These are phyloP conservation scores for Odontocolon sp. DNA, from an alignment of 2,888 invertebrate species.

Conservation along the genomic window DNA sequence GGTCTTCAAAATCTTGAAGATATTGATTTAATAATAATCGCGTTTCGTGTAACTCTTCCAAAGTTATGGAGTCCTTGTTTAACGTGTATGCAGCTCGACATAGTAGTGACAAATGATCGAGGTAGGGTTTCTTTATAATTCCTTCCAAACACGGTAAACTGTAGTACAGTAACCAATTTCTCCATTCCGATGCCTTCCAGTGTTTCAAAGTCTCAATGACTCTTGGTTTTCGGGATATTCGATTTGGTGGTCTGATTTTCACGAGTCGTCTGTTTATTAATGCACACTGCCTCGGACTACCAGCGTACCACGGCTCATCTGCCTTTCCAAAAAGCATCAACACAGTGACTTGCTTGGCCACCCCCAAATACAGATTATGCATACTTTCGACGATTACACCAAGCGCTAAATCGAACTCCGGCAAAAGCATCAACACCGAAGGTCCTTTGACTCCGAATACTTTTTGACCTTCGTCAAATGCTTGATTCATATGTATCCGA, in stretches of 20 bases:
- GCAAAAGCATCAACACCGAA: slow-evolving; percentile 13
- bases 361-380: slow-evolving; percentile 45
- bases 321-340: slow-evolving; percentile 9
- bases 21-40: slow-evolving; percentile 5
- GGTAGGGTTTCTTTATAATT: slow-evolving; percentile 23
- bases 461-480: background rate
- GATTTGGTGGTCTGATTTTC: background rate
- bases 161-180: slow-evolving; percentile 38
- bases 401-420: slow-evolving; percentile 21
- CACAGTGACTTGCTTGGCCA: slow-evolving; percentile 8
- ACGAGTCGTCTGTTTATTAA: background rate
- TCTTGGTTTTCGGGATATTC: slow-evolving; percentile 10
- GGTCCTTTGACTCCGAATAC: slow-evolving; percentile 32
- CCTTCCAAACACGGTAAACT: slow-evolving; percentile 23
- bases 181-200: slow-evolving; percentile 45
- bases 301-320: slow-evolving; percentile 27
- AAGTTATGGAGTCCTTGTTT: slow-evolving; percentile 24
- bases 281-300: background rate
- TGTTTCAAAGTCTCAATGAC: background rate
- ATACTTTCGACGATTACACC: slow-evolving; percentile 36
- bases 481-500: background rate
- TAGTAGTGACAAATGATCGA: slow-evolving; percentile 21
- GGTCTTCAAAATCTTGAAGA: slow-evolving; percentile 13
- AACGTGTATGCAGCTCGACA: slow-evolving; percentile 20
- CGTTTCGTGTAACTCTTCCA: slow-evolving; percentile 7